These are phyloP conservation scores for Typhlichthys subterraneus DNA, from an alignment of 2,797 vertebrate species.

Conservation along the genomic window DNA sequence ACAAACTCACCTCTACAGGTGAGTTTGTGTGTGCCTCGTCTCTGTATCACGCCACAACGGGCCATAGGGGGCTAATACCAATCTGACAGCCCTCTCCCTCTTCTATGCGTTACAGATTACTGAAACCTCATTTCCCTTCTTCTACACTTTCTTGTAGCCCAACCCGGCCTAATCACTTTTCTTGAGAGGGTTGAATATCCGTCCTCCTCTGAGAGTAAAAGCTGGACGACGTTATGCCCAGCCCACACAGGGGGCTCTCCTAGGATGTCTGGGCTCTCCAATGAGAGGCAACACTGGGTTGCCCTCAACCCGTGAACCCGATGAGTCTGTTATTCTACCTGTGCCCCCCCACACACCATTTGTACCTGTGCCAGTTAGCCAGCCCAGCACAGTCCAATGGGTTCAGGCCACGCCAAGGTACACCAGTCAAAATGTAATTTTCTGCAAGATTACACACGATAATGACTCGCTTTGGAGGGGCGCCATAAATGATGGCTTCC, in stretches of 20 bases:
- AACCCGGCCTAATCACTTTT: not conserved
- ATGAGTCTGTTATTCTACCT: not conserved
- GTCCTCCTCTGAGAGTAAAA: not conserved
- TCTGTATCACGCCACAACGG: no score
- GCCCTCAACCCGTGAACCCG: slow-evolving; percentile 4
- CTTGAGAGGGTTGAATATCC: not conserved
- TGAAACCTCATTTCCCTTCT: not conserved
- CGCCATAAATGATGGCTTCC: slow-evolving; percentile 77
- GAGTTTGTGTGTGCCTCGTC: slow-evolving; percentile 23
- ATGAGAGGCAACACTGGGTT: slow-evolving; percentile 4
- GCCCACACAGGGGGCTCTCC: not conserved
- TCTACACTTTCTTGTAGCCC: not conserved
- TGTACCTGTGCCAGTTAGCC: slow-evolving; percentile 41
- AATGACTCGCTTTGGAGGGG: slow-evolving; percentile 81
- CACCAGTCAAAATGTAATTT: slow-evolving; percentile 85
- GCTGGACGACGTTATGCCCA: slow-evolving; percentile 8
- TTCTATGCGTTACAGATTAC: slow-evolving; percentile 3
- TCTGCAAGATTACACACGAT: slow-evolving; percentile 87
- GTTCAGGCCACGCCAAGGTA: slow-evolving; percentile 55
- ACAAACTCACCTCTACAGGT: no score
- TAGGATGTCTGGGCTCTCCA: slow-evolving; percentile 13
- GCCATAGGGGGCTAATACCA: slow-evolving; percentile 12
- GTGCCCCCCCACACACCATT: not conserved
- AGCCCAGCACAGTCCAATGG: slow-evolving; percentile 62
- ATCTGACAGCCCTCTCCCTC: not conserved